Conservation (phyloP, 2,113 vertebrate species). For the Lathamus discolor region DNA sequence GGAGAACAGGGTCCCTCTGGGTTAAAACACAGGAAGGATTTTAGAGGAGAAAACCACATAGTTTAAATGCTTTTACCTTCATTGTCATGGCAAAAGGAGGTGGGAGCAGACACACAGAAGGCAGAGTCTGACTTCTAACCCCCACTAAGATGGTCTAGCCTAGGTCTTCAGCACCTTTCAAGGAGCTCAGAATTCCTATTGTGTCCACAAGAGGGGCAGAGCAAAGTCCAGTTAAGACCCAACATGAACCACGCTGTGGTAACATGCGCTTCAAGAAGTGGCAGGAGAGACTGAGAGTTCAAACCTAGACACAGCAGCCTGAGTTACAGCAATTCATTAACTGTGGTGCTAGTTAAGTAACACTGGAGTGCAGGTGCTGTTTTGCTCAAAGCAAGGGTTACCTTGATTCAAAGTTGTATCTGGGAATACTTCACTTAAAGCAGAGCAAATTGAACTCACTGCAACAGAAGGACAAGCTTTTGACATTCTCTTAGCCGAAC, state of each 20-base stretch:
- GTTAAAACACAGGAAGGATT: background rate
- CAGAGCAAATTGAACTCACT: background rate
- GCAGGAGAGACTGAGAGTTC: background rate
- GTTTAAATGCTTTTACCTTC: background rate
- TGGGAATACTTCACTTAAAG: background rate
- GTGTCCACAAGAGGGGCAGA: background rate
- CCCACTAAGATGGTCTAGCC: background rate
- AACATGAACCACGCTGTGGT: background rate
- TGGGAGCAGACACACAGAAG: background rate
- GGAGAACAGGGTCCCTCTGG: background rate
- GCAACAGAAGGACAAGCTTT: background rate
- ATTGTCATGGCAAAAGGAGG: background rate
- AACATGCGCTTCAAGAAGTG: background rate
- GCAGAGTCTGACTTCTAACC: background rate
- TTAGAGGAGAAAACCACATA: background rate
- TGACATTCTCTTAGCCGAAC: background rate
- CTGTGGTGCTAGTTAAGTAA: background rate
- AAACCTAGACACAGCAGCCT: background rate
- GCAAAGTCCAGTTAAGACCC: background rate
- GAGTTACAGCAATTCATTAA: background rate
- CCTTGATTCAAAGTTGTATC: background rate
- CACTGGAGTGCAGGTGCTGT: rapidly evolving
- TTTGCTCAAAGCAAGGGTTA: background rate
- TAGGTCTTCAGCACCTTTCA: background rate
- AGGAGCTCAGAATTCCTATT: background rate